Conservation (phyloP, 64 coral and sea anemone species). For the Cladopsammia gracilis region DNA sequence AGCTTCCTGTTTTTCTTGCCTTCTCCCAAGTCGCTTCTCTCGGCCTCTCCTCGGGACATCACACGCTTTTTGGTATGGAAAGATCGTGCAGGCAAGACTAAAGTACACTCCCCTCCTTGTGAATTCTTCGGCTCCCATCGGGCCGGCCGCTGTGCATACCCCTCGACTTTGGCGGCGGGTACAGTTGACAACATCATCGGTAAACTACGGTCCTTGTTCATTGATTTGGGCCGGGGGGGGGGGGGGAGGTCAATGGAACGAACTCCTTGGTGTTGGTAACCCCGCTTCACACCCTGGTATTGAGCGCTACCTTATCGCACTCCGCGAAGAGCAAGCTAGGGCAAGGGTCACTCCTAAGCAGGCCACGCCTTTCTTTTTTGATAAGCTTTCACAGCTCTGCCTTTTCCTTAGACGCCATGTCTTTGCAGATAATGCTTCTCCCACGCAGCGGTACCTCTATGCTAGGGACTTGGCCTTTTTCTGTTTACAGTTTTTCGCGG, state of each 20-base stretch:
- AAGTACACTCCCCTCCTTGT: not conserved
- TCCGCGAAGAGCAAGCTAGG: conserved; percentile 43
- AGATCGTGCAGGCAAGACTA: not conserved
- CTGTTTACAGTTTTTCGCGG: no score
- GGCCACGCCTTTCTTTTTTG: no score
- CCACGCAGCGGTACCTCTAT: no score
- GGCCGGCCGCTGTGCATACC: not conserved
- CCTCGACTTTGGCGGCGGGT: conserved; percentile 19
- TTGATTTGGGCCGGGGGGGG: not conserved
- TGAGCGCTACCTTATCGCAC: not conserved
- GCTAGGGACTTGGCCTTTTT: no score
- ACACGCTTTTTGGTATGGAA: no score
- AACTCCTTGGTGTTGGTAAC: not conserved
- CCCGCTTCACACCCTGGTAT: conserved; percentile 10
- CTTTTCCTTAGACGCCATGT: no score
- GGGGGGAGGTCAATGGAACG: not conserved
- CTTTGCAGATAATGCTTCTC: no score
- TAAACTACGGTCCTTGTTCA: conserved; percentile 56
- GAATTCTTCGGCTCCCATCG: conserved; percentile 5
- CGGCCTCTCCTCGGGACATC: not conserved
- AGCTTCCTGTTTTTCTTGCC: conserved; percentile 28
- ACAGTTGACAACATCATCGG: conserved; percentile 49
- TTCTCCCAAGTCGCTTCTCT: conserved; percentile 3
- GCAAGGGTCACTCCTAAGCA: conserved; percentile 29
- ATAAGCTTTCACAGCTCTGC: no score